Base-by-base conservation (phyloP, 2,888 invertebrate species). In the Carcina quercana region DNA sequence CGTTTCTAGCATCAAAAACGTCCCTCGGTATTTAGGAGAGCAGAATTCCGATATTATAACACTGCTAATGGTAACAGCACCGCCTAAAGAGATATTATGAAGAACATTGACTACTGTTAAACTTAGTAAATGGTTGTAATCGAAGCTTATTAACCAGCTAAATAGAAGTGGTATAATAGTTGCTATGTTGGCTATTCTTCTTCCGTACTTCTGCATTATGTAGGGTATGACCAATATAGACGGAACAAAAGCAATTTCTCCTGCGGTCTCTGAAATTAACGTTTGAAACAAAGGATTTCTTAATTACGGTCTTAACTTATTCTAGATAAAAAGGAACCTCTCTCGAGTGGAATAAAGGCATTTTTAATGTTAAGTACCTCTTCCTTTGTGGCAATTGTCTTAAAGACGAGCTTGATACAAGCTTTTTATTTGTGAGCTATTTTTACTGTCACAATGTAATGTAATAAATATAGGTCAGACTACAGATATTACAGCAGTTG, bases 201-300 rank as follows among this genome's bases (percentile, higher is more conserved):
- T 34, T 6, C 48, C 49, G 34, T 44, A 47, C 32, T 40, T 48
- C 40, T 51, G 48, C 50, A 49, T 49, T 35, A 34, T 28, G 32
- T 37, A 42, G 28, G 50, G 47, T 44, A 47, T 48, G 30, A 45
- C 35, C 28, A 55, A 26, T 25, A 55, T 47, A 20, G 50, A 46
- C 35, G 47, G 43, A 11, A 45, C 38, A 28, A 49, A 51, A 4
- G 46, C 51, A 24, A 48, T 35, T 38, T 47, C 50, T 6, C 50
- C 49, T 17, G 41, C 41, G 20, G 38, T 43, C 34, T 50, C 47
- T 52, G 49, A 40, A 49, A 43, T n/a, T n/a, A n/a, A n/a, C n/a
- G n/a, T n/a, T n/a, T n/a, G n/a, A n/a, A n/a, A n/a, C n/a, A n/a
- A n/a, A n/a, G n/a, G n/a, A n/a, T n/a, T n/a, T n/a, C n/a, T n/a